phyloP scores from a whole-genome alignment of 2,888 invertebrate species.

The Urechis unicinctus region DNA sequence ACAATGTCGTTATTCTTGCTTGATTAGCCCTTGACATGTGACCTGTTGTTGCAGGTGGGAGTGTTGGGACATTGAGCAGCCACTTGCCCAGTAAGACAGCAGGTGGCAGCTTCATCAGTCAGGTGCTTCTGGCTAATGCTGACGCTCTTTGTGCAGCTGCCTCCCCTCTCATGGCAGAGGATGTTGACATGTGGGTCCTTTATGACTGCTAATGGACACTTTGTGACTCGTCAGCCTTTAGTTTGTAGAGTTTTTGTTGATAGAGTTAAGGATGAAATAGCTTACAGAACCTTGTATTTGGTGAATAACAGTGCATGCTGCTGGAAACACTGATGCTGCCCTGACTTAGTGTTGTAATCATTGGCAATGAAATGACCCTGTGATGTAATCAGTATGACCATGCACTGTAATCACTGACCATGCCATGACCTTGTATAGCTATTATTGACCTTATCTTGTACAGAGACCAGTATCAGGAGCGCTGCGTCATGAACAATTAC shows the following conservation, averaged over 20 bases:
- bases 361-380: too few species aligned
- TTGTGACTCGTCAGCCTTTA: slow-evolving; percentile 62
- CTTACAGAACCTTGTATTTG: too few species aligned
- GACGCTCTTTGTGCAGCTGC: slow-evolving; percentile 93
- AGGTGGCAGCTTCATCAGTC: slow-evolving; percentile 74
- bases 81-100: neutral
- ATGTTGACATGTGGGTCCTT: slow-evolving; percentile 14
- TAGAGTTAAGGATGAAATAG: neutral
- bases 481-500: slow-evolving; percentile 97
- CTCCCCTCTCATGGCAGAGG: slow-evolving; percentile 79
- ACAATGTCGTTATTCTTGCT: too few species aligned
- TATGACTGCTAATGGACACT: neutral
- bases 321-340: too few species aligned
- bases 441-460: slow-evolving; percentile 13
- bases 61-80: neutral
- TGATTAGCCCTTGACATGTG: too few species aligned
- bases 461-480: slow-evolving; percentile 78
- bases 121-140: slow-evolving; percentile 89
- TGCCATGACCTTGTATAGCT: neutral
- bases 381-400: too few species aligned
- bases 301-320: too few species aligned
- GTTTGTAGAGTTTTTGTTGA: neutral
- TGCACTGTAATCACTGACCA: too few species aligned
- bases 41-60: neutral
- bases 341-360: too few species aligned